Evolutionary conservation across 2,113 vertebrate genomes (phyloP).

Genomic region (Otis tarda): DNA sequence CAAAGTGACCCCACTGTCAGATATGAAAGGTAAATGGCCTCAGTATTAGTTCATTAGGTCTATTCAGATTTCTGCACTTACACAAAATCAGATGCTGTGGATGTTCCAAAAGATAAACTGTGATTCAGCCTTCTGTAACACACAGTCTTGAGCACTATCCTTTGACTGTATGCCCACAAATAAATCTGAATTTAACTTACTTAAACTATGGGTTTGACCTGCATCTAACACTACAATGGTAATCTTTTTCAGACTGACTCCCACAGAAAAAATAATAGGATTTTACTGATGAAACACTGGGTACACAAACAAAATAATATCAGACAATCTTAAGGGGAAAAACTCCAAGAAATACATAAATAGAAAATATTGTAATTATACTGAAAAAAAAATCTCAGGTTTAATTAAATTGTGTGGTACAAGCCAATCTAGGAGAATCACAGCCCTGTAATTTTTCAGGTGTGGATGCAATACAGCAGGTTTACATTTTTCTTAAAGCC

Average conservation of each 20-base stretch:
- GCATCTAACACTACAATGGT: not conserved
- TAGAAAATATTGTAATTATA: not conserved
- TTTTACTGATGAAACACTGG: conserved; percentile 8
- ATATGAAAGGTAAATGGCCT: not conserved
- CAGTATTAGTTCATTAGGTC: not conserved
- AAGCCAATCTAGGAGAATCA: not conserved
- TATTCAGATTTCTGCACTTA: not conserved
- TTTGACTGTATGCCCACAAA: not conserved
- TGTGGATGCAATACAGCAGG: not conserved
- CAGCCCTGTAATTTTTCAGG: not conserved
- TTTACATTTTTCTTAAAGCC: not conserved
- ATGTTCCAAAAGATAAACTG: not conserved
- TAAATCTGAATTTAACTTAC: not conserved
- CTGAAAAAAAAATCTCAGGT: not conserved
- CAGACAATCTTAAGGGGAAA: not conserved
- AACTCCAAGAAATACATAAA: not conserved
- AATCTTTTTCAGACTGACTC: not conserved
- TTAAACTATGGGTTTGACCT: not conserved
- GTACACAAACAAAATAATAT: not conserved
- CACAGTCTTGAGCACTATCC: not conserved
- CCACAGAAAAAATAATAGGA: not conserved
- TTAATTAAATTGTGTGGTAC: not conserved
- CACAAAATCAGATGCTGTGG: not conserved
- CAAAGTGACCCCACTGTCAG: not conserved
- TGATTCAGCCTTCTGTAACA: not conserved